Evolutionary conservation across 2,113 vertebrate species (phyloP), one percentile per base, ranked within the genome.

Genomic region (Ophthalmolycus amberensis): DNA sequence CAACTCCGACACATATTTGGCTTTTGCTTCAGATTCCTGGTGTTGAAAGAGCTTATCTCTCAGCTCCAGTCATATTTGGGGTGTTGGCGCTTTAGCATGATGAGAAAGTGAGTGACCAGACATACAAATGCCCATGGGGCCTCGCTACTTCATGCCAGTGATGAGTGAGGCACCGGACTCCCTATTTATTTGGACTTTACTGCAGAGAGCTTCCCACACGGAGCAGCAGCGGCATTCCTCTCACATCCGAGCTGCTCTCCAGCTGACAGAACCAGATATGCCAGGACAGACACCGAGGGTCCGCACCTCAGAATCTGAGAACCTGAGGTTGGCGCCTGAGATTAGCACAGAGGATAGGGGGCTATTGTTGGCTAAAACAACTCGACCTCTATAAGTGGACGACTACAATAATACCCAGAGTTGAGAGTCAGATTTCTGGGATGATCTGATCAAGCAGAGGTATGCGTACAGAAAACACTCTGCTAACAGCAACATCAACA

Each of bases 391-490:
- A 79, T 69, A 88, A 90, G 81, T 83, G 82, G 78, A 86, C 75
- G 80, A 88, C 88, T 88, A 83, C 59, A 89, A 89, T 83, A 89
- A 88, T 83, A 92, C 71, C 86, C 62, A 75, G 29, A 86, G 76
- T 86, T 65, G 18, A 87, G 91, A 89, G 66, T 94, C 90, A 80
- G 86, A 87, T 95, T 93, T 94, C 91, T 85, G 87, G 86, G 86
- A 92, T 91, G 88, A 92, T 91, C 83, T 89, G 88, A 88, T 92
- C 88, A 88, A 85, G 91, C 72, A 6, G 80, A 87, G 90, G 84
- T 91, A 93, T 92, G 87, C 82, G 88, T 83, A 90, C 86, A 90
- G 79, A 93, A 93, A 94, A 92, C 88, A 91, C 74, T 73, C 78
- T 6, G 66, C 83, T 79, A 84, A 88, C 82, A 87, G 86, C 82